Evolutionary conservation across 2,888 invertebrate species (phyloP).

Genomic region (Eutolmus rufibarbis): DNA sequence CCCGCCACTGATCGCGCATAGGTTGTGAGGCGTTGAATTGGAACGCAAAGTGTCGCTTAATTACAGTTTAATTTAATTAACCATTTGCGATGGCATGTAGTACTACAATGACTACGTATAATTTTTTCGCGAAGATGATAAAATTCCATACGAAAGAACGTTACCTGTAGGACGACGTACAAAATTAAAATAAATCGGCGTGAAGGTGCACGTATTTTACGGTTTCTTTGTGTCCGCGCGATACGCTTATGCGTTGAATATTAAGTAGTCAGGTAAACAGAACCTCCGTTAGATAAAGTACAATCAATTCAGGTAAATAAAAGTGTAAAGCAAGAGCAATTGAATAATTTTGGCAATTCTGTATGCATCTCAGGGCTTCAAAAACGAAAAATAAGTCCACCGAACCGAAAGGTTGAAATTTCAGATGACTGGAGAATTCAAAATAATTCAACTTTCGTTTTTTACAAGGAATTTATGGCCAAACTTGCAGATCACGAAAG

Average conservation of each 20-base stretch:
- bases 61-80: not conserved
- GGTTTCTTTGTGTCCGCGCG: not conserved
- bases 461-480: not conserved
- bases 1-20: slow-evolving; percentile 10
- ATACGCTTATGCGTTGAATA: not conserved
- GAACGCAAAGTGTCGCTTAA: not conserved
- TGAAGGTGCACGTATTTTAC: not conserved
- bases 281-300: not conserved
- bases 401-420: not conserved
- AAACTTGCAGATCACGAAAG: not conserved
- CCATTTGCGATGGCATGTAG: not conserved
- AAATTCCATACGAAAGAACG: not conserved
- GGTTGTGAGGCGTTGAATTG: not conserved
- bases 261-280: not conserved
- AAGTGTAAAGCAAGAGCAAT: not conserved
- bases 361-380: not conserved
- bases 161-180: not conserved
- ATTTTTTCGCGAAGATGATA: not conserved
- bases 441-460: slow-evolving; percentile 5
- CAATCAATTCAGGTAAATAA: not conserved
- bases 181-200: not conserved
- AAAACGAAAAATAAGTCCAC: not conserved
- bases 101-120: not conserved
- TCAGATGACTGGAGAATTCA: not conserved
- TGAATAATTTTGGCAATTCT: not conserved